phyloP scores from a whole-genome alignment of 2,888 invertebrate genomes.

The Cephus pygmeus region DNA sequence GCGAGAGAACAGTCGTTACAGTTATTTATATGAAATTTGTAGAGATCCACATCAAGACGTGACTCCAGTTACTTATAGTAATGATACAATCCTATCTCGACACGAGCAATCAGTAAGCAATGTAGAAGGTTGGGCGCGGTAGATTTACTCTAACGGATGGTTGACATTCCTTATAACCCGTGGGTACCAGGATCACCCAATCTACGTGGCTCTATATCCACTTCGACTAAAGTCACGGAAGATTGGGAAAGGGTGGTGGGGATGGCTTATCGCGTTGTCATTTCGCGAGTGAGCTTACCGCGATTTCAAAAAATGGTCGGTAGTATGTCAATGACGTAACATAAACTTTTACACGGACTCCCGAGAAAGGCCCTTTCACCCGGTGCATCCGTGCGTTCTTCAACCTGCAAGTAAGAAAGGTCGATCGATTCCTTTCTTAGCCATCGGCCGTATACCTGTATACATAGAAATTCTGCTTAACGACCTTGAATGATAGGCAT shows the following conservation, averaged over 20 bases:
- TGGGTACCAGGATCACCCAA: slow-evolving; percentile 13
- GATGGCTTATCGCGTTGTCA: slow-evolving; percentile 36
- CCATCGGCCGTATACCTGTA: background rate
- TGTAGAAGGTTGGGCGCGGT: slow-evolving; percentile 29
- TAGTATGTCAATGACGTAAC: slow-evolving; percentile 11
- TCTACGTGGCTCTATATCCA: slow-evolving; percentile 21
- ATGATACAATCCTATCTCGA: slow-evolving; percentile 39
- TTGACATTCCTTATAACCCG: slow-evolving; percentile 31
- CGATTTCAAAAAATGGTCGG: slow-evolving; percentile 18
- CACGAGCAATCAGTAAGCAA: slow-evolving; percentile 32
- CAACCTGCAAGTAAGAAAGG: background rate
- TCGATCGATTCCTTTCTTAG: background rate
- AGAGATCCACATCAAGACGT: slow-evolving; percentile 40
- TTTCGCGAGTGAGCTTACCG: slow-evolving; percentile 28
- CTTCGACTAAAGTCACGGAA: background rate
- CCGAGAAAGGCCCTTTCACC: background rate
- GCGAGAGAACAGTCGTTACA: slow-evolving; percentile 19
- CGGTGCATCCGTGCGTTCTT: background rate
- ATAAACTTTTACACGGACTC: background rate
- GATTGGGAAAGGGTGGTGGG: background rate
- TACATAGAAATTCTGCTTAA: background rate
- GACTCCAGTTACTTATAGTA: slow-evolving; percentile 42
- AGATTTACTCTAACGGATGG: slow-evolving; percentile 31
- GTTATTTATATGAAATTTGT: slow-evolving; percentile 42
- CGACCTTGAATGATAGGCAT: background rate